A percentile compares a stretch with the other conserved stretches of the same genome.
phyloP scores from a whole-genome alignment of 2,113 vertebrate species.

The Myotis yumanensis region DNA sequence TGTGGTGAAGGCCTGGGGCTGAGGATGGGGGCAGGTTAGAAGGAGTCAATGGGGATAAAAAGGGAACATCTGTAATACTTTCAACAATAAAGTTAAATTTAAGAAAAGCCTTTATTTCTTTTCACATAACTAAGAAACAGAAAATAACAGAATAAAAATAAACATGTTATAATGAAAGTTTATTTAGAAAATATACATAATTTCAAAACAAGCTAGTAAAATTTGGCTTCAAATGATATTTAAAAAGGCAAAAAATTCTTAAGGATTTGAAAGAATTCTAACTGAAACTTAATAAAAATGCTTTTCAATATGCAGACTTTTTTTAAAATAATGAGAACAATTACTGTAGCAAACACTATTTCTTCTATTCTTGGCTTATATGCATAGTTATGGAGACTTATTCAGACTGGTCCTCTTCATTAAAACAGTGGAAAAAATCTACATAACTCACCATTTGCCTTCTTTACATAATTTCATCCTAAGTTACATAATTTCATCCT shows the following conservation, averaged over 20 bases:
- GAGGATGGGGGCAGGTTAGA: too few species aligned
- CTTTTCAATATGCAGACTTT: background rate
- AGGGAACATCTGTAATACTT: too few species aligned
- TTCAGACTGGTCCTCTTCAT: background rate
- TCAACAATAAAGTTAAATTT: too few species aligned
- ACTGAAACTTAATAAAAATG: background rate
- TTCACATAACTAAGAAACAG: background rate
- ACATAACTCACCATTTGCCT: background rate
- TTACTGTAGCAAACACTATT: background rate
- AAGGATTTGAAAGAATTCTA: background rate
- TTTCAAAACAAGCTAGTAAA: background rate
- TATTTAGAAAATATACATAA: background rate
- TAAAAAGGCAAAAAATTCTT: background rate
- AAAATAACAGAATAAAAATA: background rate
- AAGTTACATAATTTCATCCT: background rate
- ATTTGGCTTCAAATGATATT: background rate
- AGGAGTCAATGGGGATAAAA: too few species aligned
- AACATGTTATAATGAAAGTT: background rate
- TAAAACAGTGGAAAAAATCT: background rate
- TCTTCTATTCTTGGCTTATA: background rate
- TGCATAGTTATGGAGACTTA: background rate
- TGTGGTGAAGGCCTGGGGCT: too few species aligned
- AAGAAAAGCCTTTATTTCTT: background rate
- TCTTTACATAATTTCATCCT: background rate
- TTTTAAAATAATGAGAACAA: background rate